Evolutionary conservation across 2,888 invertebrate genomes (phyloP).

Genomic region (Aradus depressus): DNA sequence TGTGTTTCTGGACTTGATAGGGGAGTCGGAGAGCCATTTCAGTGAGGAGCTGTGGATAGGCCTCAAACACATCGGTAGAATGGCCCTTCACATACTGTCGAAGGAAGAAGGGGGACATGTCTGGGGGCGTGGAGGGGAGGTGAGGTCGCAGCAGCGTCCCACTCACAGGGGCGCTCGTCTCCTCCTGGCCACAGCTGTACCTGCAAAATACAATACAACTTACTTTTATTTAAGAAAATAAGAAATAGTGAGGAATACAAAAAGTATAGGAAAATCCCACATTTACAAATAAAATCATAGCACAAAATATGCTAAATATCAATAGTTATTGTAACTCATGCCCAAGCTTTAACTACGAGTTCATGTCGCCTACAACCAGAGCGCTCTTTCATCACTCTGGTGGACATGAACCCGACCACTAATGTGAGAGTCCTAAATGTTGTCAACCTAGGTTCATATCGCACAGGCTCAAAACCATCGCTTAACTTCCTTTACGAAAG

Average conservation of each 20-base stretch:
- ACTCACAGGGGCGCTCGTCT: conserved; percentile 41
- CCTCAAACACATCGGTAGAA: conserved; percentile 83
- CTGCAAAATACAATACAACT: neutral
- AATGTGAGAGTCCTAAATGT: too few species aligned
- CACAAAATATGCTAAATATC: too few species aligned
- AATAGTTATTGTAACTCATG: too few species aligned
- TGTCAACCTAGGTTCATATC: too few species aligned
- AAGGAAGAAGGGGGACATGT: conserved; percentile 91
- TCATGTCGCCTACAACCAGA: too few species aligned
- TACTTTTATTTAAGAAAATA: too few species aligned
- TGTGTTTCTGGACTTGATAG: conserved; percentile 43
- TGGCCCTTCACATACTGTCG: conserved; percentile 86
- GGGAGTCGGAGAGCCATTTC: conserved; percentile 90
- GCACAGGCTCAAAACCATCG: too few species aligned
- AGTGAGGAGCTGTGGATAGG: conserved; percentile 85
- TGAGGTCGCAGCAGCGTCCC: conserved; percentile 71
- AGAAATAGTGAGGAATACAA: neutral
- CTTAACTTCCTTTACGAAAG: too few species aligned
- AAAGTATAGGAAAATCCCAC: neutral
- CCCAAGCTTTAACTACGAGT: too few species aligned
- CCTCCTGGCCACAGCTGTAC: conserved; percentile 36
- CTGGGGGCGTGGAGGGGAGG: conserved; percentile 69
- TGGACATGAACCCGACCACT: too few species aligned
- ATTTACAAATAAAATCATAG: too few species aligned
- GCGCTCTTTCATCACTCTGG: too few species aligned